phyloP scores from a whole-genome alignment of 1,140 invertebrate species.

The Leptinotarsa defecta region DNA sequence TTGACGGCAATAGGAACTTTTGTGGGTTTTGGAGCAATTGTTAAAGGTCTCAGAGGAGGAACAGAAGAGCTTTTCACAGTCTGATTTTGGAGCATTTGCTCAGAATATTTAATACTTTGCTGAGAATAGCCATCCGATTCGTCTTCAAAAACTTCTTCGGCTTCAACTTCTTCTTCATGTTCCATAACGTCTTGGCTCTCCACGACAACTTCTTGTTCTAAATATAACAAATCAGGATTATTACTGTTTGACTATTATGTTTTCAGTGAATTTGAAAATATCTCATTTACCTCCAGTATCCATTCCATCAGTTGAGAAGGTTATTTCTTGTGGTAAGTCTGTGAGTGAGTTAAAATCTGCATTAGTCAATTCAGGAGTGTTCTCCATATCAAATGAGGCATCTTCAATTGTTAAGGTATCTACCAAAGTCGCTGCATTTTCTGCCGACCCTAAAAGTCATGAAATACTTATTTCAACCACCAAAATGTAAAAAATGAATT shows the following conservation, averaged over 20 bases:
- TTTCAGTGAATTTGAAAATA: constrained; percentile 9
- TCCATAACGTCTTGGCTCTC: constrained; percentile 37
- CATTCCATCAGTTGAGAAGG: constrained; percentile 41
- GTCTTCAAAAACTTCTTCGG: constrained; percentile 45
- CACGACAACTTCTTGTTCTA: neutral
- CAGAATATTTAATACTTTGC: constrained; percentile 31
- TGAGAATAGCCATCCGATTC: constrained; percentile 49
- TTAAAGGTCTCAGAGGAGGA: constrained; percentile 53
- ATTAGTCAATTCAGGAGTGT: constrained; percentile 35
- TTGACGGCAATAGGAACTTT: constrained; percentile 53
- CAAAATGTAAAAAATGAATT: too few relatives aligned
- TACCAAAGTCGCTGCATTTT: constrained; percentile 37
- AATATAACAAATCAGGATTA: neutral
- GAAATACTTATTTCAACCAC: neutral
- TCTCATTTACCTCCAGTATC: constrained; percentile 45
- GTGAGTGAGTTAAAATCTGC: constrained; percentile 45
- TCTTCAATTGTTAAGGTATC: constrained; percentile 43
- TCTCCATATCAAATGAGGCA: constrained; percentile 30
- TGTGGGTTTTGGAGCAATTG: constrained; percentile 55
- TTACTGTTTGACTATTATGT: neutral
- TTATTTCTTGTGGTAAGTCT: constrained; percentile 46
- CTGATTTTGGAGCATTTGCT: constrained; percentile 46
- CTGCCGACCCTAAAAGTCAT: neutral
- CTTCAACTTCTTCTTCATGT: constrained; percentile 46
- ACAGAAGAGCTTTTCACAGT: constrained; percentile 40